Evolutionary conservation across 2,888 invertebrate genomes (phyloP).

Genomic region (Helicoverpa assulta): DNA sequence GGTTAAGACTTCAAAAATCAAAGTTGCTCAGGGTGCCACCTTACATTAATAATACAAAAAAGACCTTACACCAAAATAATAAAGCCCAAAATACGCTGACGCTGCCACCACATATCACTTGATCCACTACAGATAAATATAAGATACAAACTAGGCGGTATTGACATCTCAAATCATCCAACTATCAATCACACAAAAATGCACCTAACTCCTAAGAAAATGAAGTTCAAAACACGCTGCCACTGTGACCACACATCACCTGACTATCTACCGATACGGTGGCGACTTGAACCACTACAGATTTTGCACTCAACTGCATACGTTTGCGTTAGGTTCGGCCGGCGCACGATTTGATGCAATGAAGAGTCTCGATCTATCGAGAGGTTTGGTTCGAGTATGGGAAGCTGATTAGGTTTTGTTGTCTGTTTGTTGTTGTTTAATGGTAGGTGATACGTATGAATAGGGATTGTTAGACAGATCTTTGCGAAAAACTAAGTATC

Average conservation of each 20-base stretch:
- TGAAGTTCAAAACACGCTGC: slow-evolving; percentile 1
- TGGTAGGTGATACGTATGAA: too few species aligned
- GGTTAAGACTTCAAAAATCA: too few species aligned
- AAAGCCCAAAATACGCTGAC: slow-evolving; percentile 4
- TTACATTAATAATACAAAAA: too few species aligned
- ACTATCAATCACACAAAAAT: not conserved
- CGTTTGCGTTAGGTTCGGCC: slow-evolving; percentile 66
- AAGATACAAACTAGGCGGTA: too few species aligned
- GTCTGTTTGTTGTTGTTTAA: too few species aligned
- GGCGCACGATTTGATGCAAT: slow-evolving; percentile 53
- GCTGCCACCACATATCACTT: slow-evolving; percentile 33
- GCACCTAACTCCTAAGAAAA: not conserved
- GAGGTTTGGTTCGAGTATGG: slow-evolving; percentile 41
- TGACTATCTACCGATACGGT: slow-evolving; percentile 45
- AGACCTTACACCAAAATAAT: not conserved
- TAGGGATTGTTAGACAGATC: too few species aligned
- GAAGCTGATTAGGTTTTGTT: slow-evolving; percentile 35
- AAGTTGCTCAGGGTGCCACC: too few species aligned
- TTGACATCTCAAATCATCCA: not conserved
- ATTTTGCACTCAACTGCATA: slow-evolving; percentile 72
- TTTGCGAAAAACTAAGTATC: too few species aligned
- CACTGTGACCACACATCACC: slow-evolving; percentile 22
- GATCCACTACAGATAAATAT: too few species aligned
- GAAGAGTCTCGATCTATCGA: slow-evolving; percentile 32
- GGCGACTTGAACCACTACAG: slow-evolving; percentile 75